Evolutionary conservation across 92 coral and sea anemone species (phyloP), one percentile per base, ranked within the genome.

Genomic region (Phenganax marumi): DNA sequence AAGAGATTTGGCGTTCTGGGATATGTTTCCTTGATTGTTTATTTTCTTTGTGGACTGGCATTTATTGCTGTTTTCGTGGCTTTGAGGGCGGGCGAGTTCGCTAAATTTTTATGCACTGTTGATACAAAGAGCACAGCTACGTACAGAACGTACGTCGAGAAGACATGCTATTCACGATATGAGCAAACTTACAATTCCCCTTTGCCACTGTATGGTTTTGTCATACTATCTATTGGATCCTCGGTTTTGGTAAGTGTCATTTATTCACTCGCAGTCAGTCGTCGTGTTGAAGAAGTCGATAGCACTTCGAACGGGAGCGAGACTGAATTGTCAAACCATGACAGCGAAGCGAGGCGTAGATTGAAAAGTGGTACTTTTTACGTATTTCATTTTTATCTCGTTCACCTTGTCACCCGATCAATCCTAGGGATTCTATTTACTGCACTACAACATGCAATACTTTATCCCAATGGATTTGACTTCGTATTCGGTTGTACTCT

Each of bases 181-280:
- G 91, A 88, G 2, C 86, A 81, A 57, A 26, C 49, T 39, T 85
- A 88, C 66, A 85, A 85, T 60, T 75, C 79, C 12, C 86, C 89
- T 51, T 24, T 88, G 16, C 86, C 91, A 16, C 33, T 85, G 11
- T 88, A 80, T 60, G 86, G 39, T 26, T 60, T 60, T 16, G 23
- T 17, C 7, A n/a, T 60, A 60, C 26, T 60, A 3, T n/a, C 24
- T 12, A 60, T 12, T 8, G 66, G 23, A 0, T 3, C 10, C 10
- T 8, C 6, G 7, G 66, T 60, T 6, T 26, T 60, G 7, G 66
- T 60, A 8, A 60, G 66, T 19, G 66, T 60, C 66, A 17, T 60
- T 60, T 60, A 60, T 60, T 8, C 23, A 6, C 23, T 60, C 24
- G 26, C 7, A 60, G 66, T 60, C 3, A 8, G 23, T 12, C 7